phyloP scores from a whole-genome alignment of 2,113 vertebrate genomes.

The Gymnogyps californianus region DNA sequence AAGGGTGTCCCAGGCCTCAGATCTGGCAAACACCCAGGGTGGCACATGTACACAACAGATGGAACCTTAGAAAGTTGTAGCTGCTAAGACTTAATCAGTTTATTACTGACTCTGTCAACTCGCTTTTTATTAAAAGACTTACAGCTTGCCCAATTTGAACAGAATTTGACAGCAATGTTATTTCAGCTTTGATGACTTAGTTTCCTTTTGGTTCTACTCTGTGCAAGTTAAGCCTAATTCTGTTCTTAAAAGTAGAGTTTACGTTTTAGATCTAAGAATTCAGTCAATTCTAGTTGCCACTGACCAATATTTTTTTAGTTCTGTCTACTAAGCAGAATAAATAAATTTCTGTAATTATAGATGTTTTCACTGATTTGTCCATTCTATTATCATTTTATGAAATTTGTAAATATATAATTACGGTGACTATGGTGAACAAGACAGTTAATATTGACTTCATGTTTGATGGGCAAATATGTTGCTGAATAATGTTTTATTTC shows the following conservation, averaged over 20 bases:
- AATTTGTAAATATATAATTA: neutral
- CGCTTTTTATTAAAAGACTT: neutral
- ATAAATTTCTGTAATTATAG: neutral
- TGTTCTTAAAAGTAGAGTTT: neutral
- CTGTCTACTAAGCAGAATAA: neutral
- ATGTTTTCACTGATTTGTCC: neutral
- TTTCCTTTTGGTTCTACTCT: neutral
- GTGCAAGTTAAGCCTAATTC: neutral
- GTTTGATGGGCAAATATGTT: neutral
- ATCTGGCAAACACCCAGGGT: neutral
- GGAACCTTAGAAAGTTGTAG: neutral
- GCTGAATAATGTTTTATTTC: neutral
- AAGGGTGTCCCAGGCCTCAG: neutral
- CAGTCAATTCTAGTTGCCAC: neutral
- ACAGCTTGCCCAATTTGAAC: neutral
- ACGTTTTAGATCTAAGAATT: neutral
- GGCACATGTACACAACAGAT: slow-evolving; percentile 4
- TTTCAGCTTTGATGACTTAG: neutral
- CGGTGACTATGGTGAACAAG: neutral
- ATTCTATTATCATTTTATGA: neutral
- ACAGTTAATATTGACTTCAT: neutral
- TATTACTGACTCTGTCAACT: neutral
- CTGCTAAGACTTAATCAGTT: neutral
- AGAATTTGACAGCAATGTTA: neutral
- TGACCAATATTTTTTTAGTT: neutral